Conservation (phyloP, 2,888 invertebrate species). For the Melieria crassipennis region DNA sequence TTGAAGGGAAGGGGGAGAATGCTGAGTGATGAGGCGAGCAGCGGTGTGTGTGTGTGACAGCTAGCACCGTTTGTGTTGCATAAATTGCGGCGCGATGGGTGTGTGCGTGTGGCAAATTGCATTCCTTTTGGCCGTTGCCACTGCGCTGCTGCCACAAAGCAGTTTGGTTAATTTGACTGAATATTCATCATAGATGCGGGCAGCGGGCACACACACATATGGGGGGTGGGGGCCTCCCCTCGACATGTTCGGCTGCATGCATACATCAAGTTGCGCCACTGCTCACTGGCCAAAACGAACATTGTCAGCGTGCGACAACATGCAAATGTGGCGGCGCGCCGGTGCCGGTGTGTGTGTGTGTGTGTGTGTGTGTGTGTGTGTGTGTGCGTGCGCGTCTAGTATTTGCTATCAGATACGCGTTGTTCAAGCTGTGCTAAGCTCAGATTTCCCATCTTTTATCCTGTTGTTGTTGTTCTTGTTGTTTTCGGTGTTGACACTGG, state of each 20-base stretch:
- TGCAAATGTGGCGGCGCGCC: background rate
- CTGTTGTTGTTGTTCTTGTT: background rate
- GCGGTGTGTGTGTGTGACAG: background rate
- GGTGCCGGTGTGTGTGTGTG: background rate
- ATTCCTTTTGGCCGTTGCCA: background rate
- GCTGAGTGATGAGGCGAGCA: background rate
- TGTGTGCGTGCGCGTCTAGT: slow-evolving; percentile 3
- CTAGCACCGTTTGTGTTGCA: background rate
- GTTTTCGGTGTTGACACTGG: slow-evolving; percentile 18
- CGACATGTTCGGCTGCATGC: background rate
- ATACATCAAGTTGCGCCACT: background rate
- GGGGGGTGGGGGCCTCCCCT: too few species aligned
- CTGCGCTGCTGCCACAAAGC: slow-evolving; percentile 16
- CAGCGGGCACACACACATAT: background rate
- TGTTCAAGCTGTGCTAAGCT: slow-evolving; percentile 9
- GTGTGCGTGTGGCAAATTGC: slow-evolving; percentile 6
- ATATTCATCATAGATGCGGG: slow-evolving; percentile 19
- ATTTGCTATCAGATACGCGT: slow-evolving; percentile 11
- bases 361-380: slow-evolving; percentile 6
- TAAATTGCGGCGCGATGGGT: background rate
- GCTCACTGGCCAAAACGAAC: background rate
- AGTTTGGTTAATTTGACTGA: slow-evolving; percentile 31
- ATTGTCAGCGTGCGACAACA: slow-evolving; percentile 15
- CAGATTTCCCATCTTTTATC: slow-evolving; percentile 12
- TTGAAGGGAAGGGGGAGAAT: background rate